These are phyloP conservation scores for Mesopsocus fuscifrons DNA, from an alignment of 2,888 invertebrate species.

Conservation along the genomic window DNA sequence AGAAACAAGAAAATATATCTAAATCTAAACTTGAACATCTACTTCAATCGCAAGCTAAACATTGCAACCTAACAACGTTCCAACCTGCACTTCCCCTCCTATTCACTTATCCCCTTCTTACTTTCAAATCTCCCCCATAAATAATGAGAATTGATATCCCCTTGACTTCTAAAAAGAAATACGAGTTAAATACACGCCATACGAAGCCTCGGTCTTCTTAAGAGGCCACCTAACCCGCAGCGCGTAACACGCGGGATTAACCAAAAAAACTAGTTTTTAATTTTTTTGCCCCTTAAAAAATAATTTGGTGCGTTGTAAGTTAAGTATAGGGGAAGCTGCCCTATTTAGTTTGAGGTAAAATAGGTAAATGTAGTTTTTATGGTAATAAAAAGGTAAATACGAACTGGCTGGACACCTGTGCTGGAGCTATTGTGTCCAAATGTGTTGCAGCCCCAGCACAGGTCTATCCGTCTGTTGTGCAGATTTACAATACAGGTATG, in stretches of 20 bases:
- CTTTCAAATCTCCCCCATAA: conserved; percentile 3
- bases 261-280: conserved; percentile 7
- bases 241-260: conserved; percentile 5
- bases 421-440: no score
- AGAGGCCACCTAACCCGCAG: no score
- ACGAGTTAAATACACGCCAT: not conserved
- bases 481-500: no score
- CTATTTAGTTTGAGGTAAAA: not conserved
- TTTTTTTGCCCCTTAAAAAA: not conserved
- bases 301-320: not conserved
- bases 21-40: no score
- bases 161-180: not conserved
- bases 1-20: no score
- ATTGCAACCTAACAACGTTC: no score
- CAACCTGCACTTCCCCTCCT: not conserved
- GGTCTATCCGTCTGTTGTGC: no score
- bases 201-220: not conserved
- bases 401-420: conserved; percentile 1
- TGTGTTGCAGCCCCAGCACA: no score
- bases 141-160: conserved; percentile 5
- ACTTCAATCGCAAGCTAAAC: no score
- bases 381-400: not conserved
- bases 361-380: conserved; percentile 6
- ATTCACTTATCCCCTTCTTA: not conserved
- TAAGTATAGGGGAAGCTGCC: not conserved